Evolutionary conservation across 1,140 invertebrate genomes (phyloP).

Genomic region (Saxidomus purpurata): DNA sequence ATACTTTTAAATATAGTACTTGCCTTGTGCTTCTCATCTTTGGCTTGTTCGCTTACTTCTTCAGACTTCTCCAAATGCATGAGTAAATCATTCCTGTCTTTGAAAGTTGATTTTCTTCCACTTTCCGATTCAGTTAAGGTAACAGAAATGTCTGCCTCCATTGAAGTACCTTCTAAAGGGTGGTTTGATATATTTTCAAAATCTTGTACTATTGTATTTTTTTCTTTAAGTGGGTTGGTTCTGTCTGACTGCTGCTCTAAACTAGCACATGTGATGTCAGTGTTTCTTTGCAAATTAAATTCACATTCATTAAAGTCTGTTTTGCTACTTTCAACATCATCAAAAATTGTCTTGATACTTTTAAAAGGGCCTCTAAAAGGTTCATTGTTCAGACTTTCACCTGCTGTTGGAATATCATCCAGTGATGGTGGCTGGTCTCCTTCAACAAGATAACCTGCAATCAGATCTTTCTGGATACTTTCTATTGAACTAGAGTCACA

Average conservation of each 20-base stretch:
- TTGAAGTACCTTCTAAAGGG: neutral
- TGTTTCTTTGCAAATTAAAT: no score
- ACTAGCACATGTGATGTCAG: no score
- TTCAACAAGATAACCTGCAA: conserved; percentile 42
- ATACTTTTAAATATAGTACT: conserved; percentile 54
- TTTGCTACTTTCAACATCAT: no score
- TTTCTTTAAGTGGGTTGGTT: no score
- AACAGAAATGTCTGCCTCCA: neutral
- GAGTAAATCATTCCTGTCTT: neutral
- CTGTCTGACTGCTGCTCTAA: no score
- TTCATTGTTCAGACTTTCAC: no score
- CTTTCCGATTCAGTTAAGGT: neutral
- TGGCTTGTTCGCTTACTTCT: neutral
- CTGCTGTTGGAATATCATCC: conserved; percentile 53
- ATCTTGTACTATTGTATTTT: no score
- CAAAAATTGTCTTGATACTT: no score
- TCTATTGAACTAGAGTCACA: neutral
- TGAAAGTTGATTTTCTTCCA: neutral
- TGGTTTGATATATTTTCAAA: no score
- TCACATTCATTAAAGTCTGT: no score
- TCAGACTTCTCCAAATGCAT: neutral
- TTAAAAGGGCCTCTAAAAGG: no score
- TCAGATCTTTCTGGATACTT: conserved; percentile 36
- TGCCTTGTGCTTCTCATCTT: neutral
- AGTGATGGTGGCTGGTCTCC: conserved; percentile 46